These are phyloP conservation scores for Phorcus lineatus DNA, from an alignment of 2,888 invertebrate genomes.

Conservation along the genomic window DNA sequence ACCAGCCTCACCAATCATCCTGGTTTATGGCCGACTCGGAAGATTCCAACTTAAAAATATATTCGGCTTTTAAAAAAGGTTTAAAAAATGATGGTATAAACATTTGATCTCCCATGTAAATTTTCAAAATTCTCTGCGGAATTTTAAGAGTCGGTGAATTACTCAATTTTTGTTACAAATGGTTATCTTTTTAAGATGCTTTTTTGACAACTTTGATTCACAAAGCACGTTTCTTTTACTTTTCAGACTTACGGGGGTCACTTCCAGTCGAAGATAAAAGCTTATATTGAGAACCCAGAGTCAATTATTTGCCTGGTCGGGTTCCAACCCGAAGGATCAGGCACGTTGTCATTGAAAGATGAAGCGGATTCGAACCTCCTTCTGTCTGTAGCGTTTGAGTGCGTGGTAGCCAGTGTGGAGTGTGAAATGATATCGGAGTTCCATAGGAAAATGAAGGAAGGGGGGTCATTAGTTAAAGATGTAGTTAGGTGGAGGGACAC, in stretches of 20 bases:
- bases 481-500: slow-evolving; percentile 37
- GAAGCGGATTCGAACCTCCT: slow-evolving; percentile 37
- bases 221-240: not conserved
- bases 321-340: slow-evolving; percentile 40
- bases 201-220: too few relatives aligned
- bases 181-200: too few relatives aligned
- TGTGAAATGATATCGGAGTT: slow-evolving; percentile 47
- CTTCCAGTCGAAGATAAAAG: slow-evolving; percentile 52
- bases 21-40: too few relatives aligned
- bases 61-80: too few relatives aligned
- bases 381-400: slow-evolving; percentile 53
- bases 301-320: slow-evolving; percentile 48
- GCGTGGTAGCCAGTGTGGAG: slow-evolving; percentile 51
- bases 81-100: too few relatives aligned
- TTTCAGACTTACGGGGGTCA: slow-evolving; percentile 52
- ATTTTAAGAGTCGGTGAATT: too few relatives aligned
- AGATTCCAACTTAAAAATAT: too few relatives aligned
- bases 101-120: too few relatives aligned
- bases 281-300: slow-evolving; percentile 48
- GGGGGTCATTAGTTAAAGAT: slow-evolving; percentile 32
- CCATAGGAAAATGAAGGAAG: slow-evolving; percentile 28
- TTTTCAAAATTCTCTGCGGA: too few relatives aligned
- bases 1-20: too few relatives aligned
- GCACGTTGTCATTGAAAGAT: slow-evolving; percentile 36
- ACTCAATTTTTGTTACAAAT: too few relatives aligned